Percentiles rank a stretch among this genome's conserved stretches.
Evolutionary conservation across 1,140 invertebrate species (phyloP).

Genomic region (Aphidius ervi): DNA sequence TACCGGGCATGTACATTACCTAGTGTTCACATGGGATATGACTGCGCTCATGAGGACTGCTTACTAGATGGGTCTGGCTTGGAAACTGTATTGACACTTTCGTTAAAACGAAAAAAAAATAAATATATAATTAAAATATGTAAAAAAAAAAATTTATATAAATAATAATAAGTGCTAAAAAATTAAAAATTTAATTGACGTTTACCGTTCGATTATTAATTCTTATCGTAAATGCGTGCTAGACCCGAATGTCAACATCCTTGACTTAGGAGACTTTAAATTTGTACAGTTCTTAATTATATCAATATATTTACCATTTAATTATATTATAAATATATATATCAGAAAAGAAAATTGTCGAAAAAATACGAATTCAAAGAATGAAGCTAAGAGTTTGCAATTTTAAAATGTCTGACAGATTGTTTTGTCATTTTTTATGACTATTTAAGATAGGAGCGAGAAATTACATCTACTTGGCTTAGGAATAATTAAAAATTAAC

Average conservation of each 20-base stretch:
- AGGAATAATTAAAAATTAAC: constrained; percentile 45
- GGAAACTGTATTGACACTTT: background rate
- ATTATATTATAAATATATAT: background rate
- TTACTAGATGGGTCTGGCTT: background rate
- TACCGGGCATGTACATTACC: constrained; percentile 55
- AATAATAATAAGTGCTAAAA: background rate
- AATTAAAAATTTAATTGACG: constrained; percentile 3
- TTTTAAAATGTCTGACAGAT: constrained; percentile 14
- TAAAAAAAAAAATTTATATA: background rate
- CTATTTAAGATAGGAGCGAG: background rate
- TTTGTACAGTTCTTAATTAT: constrained; percentile 55
- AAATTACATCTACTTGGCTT: constrained; percentile 16
- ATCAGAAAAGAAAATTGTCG: background rate
- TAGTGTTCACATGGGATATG: constrained; percentile 34
- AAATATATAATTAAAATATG: background rate
- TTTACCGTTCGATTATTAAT: constrained; percentile 16
- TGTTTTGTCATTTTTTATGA: background rate
- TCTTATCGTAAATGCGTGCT: constrained; percentile 16
- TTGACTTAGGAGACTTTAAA: constrained; percentile 52
- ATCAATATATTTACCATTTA: constrained; percentile 23
- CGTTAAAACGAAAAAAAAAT: constrained; percentile 4
- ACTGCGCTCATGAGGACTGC: constrained; percentile 18
- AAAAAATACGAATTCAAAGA: constrained; percentile 36
- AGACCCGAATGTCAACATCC: constrained; percentile 43
- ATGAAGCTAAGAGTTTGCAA: constrained; percentile 36